Percentiles rank a stretch among this genome's conserved stretches.
Conservation (phyloP, 2,113 vertebrate species). For the Tachuris rubrigastra region DNA sequence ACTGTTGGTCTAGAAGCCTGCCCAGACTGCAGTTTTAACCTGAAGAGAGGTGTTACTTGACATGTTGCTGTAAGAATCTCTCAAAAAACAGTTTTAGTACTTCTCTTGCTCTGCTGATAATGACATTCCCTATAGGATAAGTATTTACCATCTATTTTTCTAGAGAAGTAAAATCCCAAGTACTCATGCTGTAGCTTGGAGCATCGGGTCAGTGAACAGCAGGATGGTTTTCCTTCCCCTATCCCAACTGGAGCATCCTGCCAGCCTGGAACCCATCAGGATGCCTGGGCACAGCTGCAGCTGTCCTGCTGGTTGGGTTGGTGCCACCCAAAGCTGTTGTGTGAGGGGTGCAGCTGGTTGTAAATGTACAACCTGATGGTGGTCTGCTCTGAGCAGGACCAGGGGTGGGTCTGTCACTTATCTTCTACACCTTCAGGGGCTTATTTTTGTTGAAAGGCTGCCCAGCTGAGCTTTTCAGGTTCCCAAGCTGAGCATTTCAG, state of each 20-base stretch:
- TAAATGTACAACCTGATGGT: accelerated
- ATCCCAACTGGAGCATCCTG: accelerated
- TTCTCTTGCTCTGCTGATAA: background rate
- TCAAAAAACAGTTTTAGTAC: background rate
- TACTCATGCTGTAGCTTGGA: accelerated
- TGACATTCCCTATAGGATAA: background rate
- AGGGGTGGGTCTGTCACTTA: background rate
- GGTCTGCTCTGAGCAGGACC: background rate
- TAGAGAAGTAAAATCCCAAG: background rate
- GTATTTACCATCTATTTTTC: background rate
- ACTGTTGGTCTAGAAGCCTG: background rate
- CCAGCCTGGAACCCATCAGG: background rate
- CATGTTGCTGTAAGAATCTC: background rate
- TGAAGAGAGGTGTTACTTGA: background rate
- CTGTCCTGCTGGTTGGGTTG: background rate
- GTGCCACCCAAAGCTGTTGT: background rate
- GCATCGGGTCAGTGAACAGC: background rate
- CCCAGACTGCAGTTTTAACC: background rate
- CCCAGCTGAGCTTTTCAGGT: background rate
- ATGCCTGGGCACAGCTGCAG: background rate
- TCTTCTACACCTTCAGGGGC: background rate
- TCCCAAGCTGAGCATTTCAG: background rate
- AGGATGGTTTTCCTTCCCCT: background rate
- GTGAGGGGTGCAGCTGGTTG: background rate
- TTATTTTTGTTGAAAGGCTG: background rate